These are phyloP conservation scores for Heliconius melpomene DNA, from an alignment of 1,140 invertebrate species.

Conservation along the genomic window DNA sequence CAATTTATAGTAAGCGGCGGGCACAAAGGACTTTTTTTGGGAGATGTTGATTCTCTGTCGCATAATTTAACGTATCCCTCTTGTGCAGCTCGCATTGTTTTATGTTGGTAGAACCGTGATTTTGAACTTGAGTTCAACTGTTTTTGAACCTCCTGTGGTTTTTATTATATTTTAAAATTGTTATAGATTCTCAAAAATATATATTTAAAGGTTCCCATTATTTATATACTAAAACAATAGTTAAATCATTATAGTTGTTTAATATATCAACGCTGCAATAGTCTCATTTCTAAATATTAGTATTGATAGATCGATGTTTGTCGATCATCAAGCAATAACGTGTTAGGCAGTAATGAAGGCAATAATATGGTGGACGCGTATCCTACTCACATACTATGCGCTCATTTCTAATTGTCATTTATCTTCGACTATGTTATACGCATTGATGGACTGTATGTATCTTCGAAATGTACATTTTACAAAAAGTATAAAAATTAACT, in stretches of 20 bases:
- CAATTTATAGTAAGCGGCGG: constrained; percentile 54
- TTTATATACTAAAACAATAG: neutral
- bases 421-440: constrained; percentile 7
- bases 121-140: constrained; percentile 8
- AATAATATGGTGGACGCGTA: constrained; percentile 41
- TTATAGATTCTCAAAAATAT: neutral
- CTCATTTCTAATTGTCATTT: constrained; percentile 31
- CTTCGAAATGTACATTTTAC: neutral
- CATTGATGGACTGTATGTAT: too few species aligned
- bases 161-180: neutral
- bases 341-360: constrained; percentile 38
- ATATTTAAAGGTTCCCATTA: neutral
- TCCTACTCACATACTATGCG: constrained; percentile 27
- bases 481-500: neutral
- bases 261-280: neutral
- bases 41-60: constrained; percentile 47
- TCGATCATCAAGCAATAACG: constrained; percentile 2
- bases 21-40: constrained; percentile 48
- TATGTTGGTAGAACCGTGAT: constrained; percentile 13
- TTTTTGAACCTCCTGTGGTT: neutral
- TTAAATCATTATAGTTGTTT: too few species aligned
- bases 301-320: neutral
- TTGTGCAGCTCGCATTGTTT: constrained; percentile 27
- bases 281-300: neutral
- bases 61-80: constrained; percentile 47